Base-by-base conservation (phyloP, 2,113 vertebrate genomes). In the Spilogale gracilis region DNA sequence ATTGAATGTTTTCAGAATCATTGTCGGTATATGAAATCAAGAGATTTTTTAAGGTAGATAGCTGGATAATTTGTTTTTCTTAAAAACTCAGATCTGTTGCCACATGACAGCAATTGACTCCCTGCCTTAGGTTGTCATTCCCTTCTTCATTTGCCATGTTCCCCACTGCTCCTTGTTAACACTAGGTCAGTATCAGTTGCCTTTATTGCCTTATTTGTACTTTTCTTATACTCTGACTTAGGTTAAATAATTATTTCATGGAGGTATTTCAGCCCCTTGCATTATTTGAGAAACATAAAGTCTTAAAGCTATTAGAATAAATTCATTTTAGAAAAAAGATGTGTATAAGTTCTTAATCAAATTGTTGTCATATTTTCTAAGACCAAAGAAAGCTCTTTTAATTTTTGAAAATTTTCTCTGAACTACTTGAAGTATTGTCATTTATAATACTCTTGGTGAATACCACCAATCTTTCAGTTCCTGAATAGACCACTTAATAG, bases 401-500 rank as follows among this genome's bases (percentile, higher is more conserved):
- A 92, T 32, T 94, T 94, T 78, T 48, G n/a, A 61, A 71, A 30
- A 10, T 25, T 82, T 92, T 78, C 23, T 80, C 52, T 54, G 6
- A 50, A 80, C 13, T 95, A 23, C 21, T 89, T 92, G 82, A 95
- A 91, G 86, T 52, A 45, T 73, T 81, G 1, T 80, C 88, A n/a
- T 89, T 74, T 90, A 71, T 17, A 76, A 50, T 67, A 61, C 25
- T 83, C 56, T 84, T 82, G 30, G 69, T 92, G 80, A 96, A 13
- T 79, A 97, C 52, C 30, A 94, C 9, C 65, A 63, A 69, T 89
- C n/a, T 89, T 88, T 96, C 50, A 95, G 25, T n/a, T 93, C 58
- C 82, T 71, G 1, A 2, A 48, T 16, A 90, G 61, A 95, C 89
- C 50, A 18, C 61, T 69, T 80, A 97, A 94, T 95, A 94, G 71